Conservation (phyloP, 2,888 invertebrate species). For the Plemyria rubiginata region DNA sequence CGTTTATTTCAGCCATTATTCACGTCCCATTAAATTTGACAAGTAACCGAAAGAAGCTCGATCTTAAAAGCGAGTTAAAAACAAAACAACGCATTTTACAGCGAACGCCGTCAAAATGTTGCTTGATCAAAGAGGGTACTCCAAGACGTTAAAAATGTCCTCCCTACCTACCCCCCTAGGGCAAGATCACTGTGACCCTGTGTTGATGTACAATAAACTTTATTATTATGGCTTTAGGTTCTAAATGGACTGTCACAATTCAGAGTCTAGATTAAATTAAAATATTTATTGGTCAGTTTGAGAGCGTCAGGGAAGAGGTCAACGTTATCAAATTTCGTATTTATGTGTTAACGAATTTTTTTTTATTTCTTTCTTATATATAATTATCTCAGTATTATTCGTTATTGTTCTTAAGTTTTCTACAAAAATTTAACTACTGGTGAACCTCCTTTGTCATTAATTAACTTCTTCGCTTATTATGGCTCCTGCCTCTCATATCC, state of each 20-base stretch:
- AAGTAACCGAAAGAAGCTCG: conserved; percentile 12
- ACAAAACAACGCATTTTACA: conserved; percentile 48
- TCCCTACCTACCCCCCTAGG: conserved; percentile 42
- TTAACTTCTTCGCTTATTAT: too few relatives aligned
- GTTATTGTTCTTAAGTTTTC: too few relatives aligned
- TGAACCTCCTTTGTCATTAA: too few relatives aligned
- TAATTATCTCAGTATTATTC: too few relatives aligned
- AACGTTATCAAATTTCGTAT: too few relatives aligned
- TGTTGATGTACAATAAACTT: conserved; percentile 9
- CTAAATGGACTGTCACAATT: neutral
- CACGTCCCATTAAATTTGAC: conserved; percentile 4
- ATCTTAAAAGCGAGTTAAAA: conserved; percentile 22
- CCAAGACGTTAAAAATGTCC: conserved; percentile 77
- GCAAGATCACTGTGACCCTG: neutral
- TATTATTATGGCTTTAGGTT: neutral
- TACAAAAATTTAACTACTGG: too few relatives aligned
- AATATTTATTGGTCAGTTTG: neutral
- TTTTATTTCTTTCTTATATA: too few relatives aligned
- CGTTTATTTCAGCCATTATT: neutral
- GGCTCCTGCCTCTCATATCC: too few relatives aligned
- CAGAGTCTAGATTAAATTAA: neutral
- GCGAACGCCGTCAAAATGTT: conserved; percentile 67
- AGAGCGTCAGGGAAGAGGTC: too few relatives aligned
- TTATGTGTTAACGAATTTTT: too few relatives aligned
- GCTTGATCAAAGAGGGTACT: conserved; percentile 76